Evolutionary conservation across 2,888 invertebrate genomes (phyloP).

Genomic region (Microctonus aethiopoides): DNA sequence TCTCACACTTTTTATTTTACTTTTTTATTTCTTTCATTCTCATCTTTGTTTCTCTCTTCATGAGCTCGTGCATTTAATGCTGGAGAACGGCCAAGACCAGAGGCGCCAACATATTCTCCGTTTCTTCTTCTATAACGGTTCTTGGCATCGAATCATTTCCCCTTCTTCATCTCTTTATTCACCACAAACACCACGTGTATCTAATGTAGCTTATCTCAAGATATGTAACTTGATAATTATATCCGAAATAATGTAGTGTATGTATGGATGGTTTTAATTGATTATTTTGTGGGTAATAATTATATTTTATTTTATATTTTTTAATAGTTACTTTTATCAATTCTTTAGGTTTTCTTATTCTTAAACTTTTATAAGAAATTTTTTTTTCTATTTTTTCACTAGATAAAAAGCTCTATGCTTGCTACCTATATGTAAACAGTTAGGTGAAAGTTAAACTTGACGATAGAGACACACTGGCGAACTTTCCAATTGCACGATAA

Average conservation of each 20-base stretch:
- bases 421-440: background rate
- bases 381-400: background rate
- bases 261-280: background rate
- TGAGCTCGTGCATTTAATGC: slow-evolving; percentile 27
- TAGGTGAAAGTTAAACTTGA: slow-evolving; percentile 21
- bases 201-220: background rate
- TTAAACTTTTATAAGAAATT: background rate
- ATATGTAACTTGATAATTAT: background rate
- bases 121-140: slow-evolving; percentile 45
- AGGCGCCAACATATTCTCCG: slow-evolving; percentile 56
- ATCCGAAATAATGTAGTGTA: no score
- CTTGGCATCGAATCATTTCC: slow-evolving; percentile 42
- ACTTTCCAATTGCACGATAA: slow-evolving; percentile 32
- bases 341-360: background rate
- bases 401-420: background rate
- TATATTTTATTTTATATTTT: no score
- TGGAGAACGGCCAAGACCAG: slow-evolving; percentile 50
- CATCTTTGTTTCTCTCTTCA: slow-evolving; percentile 22
- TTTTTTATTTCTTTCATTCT: slow-evolving; percentile 12
- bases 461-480: slow-evolving; percentile 11
- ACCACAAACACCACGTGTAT: background rate
- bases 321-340: no score
- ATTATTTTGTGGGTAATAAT: background rate
- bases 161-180: background rate
- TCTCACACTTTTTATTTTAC: slow-evolving; percentile 8